Evolutionary conservation across 2,797 vertebrate species (phyloP).

Genomic region (Enteromius treurensis): DNA sequence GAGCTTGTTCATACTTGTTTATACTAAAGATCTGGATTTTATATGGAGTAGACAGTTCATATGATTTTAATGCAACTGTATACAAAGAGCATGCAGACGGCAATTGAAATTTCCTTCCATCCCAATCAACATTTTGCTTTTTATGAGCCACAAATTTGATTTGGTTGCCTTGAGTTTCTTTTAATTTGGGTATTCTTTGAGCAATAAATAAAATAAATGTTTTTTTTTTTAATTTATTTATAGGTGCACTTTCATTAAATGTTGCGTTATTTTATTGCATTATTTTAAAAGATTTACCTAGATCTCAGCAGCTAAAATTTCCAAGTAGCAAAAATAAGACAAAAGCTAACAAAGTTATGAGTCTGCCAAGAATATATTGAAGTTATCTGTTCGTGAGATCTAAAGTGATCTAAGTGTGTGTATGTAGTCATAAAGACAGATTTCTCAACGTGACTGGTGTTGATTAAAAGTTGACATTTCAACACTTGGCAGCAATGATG

Average conservation of each 20-base stretch:
- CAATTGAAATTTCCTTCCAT: not conserved
- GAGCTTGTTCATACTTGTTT: not conserved
- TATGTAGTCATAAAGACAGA: constrained; percentile 30
- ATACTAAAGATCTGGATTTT: not conserved
- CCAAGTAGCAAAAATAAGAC: not conserved
- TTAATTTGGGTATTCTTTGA: not conserved
- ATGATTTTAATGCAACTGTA: not conserved
- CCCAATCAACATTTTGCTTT: not conserved
- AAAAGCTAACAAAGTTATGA: constrained; percentile 1
- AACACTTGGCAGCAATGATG: constrained; percentile 62
- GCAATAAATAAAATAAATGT: not conserved
- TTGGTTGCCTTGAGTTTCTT: not conserved
- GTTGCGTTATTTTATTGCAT: not conserved
- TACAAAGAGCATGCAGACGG: not conserved
- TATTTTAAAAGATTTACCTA: not conserved
- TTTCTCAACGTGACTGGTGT: constrained; percentile 35
- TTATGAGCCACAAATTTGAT: not conserved
- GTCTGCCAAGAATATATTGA: constrained; percentile 57
- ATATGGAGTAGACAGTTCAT: not conserved
- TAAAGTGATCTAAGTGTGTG: constrained; percentile 26
- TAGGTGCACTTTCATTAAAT: not conserved
- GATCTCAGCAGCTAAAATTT: not conserved
- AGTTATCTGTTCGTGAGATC: constrained; percentile 24
- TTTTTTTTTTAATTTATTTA: not conserved
- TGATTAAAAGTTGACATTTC: constrained; percentile 52